phyloP scores from a whole-genome alignment of 2,797 vertebrate genomes.

The Anguilla megastoma region DNA sequence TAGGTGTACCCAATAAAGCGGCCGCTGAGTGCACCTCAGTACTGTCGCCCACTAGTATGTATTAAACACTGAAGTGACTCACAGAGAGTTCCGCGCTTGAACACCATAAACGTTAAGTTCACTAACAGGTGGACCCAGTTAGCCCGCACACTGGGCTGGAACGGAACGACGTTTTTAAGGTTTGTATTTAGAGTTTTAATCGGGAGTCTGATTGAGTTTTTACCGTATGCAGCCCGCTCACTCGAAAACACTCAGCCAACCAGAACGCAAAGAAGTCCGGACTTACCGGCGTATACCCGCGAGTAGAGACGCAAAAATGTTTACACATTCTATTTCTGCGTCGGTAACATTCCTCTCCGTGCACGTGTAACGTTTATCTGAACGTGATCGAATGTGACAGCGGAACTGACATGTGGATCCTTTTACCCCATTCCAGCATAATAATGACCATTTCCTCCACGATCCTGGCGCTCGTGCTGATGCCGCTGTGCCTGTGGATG shows the following conservation, averaged over 20 bases:
- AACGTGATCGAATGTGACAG: not conserved
- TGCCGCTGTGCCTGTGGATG: constrained; percentile 96
- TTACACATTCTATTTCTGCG: not conserved
- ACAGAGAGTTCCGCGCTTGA: not conserved
- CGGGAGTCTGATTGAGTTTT: not conserved
- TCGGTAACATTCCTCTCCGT: not conserved
- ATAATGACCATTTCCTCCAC: constrained; percentile 97
- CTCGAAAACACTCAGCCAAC: too few species aligned
- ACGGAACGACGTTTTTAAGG: not conserved
- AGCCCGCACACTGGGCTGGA: not conserved
- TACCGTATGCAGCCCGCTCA: not conserved
- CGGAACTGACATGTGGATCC: not conserved
- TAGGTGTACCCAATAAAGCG: not conserved
- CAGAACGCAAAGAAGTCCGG: not conserved
- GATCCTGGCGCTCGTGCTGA: constrained; percentile 87
- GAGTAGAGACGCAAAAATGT: not conserved
- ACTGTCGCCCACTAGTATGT: not conserved
- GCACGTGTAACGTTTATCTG: not conserved
- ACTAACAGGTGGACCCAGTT: not conserved
- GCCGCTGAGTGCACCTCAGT: too few species aligned
- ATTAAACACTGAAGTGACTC: not conserved
- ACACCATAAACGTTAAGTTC: too few species aligned
- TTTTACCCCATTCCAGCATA: constrained; percentile 71
- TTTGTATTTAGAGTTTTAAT: not conserved
- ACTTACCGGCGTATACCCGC: not conserved